phyloP scores from a whole-genome alignment of 64 coral and sea anemone species.

The Actinia equina region DNA sequence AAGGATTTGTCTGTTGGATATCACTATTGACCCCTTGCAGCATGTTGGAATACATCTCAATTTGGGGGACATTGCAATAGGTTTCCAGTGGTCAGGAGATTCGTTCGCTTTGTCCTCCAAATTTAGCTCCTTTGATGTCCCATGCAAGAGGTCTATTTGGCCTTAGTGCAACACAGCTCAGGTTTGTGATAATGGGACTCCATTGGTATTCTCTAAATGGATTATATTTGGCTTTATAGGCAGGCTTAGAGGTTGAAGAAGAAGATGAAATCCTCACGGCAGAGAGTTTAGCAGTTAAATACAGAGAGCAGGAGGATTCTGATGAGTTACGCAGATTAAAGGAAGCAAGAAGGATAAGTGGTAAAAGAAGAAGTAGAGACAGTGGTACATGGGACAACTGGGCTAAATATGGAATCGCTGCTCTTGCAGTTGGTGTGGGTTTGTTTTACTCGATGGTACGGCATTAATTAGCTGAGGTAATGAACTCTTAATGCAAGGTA shows the following conservation, averaged over 20 bases:
- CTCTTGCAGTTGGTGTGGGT: slow-evolving; percentile 73
- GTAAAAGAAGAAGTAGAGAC: slow-evolving; percentile 41
- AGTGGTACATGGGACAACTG: slow-evolving; percentile 52
- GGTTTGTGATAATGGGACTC: too few relatives aligned
- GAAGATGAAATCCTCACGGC: slow-evolving; percentile 51
- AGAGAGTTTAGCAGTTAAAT: slow-evolving; percentile 58
- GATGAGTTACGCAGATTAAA: slow-evolving; percentile 27
- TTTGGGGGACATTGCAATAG: too few relatives aligned
- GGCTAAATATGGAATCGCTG: slow-evolving; percentile 84
- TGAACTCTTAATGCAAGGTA: neutral
- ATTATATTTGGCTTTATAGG: slow-evolving; percentile 9
- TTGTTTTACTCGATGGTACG: slow-evolving; percentile 49
- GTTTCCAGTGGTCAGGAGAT: too few relatives aligned
- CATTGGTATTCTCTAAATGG: neutral
- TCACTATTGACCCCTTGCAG: too few relatives aligned
- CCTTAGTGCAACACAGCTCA: too few relatives aligned
- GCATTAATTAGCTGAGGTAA: slow-evolving; percentile 25
- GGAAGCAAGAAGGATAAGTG: slow-evolving; percentile 33
- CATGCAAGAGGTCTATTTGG: too few relatives aligned
- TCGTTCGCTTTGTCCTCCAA: too few relatives aligned
- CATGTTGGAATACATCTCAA: too few relatives aligned
- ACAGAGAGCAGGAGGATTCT: slow-evolving; percentile 63
- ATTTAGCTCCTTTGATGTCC: too few relatives aligned
- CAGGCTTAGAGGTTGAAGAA: slow-evolving; percentile 41
- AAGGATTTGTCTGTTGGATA: too few relatives aligned